Evolutionary conservation across 2,113 vertebrate species (phyloP), one percentile per base, ranked within the genome.

Genomic region (Callorhinus ursinus): DNA sequence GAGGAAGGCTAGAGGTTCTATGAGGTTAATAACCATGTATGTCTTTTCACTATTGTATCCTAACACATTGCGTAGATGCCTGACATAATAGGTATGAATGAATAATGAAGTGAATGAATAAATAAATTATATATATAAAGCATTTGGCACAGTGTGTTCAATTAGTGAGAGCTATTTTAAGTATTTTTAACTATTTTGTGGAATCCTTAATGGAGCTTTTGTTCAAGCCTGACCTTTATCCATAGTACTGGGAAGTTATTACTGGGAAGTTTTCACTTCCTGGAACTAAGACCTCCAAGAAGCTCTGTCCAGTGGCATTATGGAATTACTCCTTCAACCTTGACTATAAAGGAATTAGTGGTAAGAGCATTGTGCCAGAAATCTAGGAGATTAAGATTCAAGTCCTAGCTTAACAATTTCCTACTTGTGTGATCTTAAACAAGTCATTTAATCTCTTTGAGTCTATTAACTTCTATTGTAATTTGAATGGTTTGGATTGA

Each of bases 151-250:
- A 65, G 31, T 28, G 7, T 63, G 5, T 76, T 80, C 7, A 55
- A 16, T 67, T 61, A 51, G 39, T 49, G 21, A 84, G 28, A 26
- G 24, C 31, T 72, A 11, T 74, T 65, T 77, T 77, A 74, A 69
- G 33, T 39, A 53, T 80, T 71, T 91, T 93, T 46, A 93, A 59
- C 13, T 86, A 65, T 95, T 57, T 87, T 79, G 10, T 93, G 69
- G 39, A 76, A 76, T 83, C 39, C 4, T 84, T 57, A 81, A 88
- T 15, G 65, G 71, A 90, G 57, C 7, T 61, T 90, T 74, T 46
- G 36, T 36, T 86, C 79, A 82, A 65, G n/a, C 24, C 55, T 77
- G 57, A 86, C 31, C 57, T 95, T 13, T 89, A 26, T 42, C 57
- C 12, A 5, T 42, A 59, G 39, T 49, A 39, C 26, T 88, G 53